Conservation (phyloP, 2,888 invertebrate species). For the Saturnia japonica region DNA sequence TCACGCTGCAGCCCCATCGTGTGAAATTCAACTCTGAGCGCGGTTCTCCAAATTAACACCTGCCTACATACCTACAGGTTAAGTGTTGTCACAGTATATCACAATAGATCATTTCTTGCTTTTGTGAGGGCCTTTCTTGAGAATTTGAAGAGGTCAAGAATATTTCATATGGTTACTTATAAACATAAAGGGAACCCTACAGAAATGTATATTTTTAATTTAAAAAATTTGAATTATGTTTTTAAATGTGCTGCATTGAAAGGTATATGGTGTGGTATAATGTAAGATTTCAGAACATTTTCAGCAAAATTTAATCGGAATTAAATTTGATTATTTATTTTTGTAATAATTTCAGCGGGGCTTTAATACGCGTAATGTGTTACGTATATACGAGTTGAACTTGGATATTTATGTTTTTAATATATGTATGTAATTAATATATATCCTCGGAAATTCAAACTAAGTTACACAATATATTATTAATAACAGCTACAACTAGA, state of each 20-base stretch:
- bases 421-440: too few relatives aligned
- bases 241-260: too few relatives aligned
- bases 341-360: background rate
- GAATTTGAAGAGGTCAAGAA: background rate
- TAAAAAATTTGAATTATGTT: too few relatives aligned
- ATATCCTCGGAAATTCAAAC: too few relatives aligned
- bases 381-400: background rate
- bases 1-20: constrained; percentile 12
- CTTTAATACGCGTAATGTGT: background rate
- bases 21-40: constrained; percentile 16
- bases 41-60: constrained; percentile 17
- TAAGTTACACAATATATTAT: too few relatives aligned
- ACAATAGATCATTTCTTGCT: constrained; percentile 14
- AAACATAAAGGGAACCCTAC: background rate
- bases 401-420: too few relatives aligned
- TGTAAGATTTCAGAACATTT: background rate
- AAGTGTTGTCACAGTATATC: constrained; percentile 8
- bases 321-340: background rate
- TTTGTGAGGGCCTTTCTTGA: constrained; percentile 2
- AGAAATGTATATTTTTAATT: background rate
- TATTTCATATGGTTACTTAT: background rate
- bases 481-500: too few relatives aligned
- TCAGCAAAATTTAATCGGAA: background rate
- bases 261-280: background rate
- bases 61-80: constrained; percentile 20